phyloP scores from a whole-genome alignment of 2,888 invertebrate species.

The Malthinus seriepunctatus region DNA sequence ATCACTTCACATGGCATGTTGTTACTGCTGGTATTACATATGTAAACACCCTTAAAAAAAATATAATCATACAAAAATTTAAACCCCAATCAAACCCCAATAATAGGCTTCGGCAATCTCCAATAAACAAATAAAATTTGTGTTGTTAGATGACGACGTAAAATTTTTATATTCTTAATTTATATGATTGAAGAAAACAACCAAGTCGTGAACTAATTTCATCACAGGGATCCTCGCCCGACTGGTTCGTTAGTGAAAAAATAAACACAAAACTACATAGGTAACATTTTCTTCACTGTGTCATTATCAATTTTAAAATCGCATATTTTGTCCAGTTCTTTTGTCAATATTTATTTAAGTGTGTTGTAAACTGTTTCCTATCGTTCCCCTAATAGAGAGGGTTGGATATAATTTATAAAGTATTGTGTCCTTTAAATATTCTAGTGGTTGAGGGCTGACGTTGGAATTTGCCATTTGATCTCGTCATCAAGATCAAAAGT shows the following conservation, averaged over 20 bases:
- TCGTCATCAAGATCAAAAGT: slow-evolving; percentile 8
- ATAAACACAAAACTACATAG: slow-evolving; percentile 18
- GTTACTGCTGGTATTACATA: slow-evolving; percentile 24
- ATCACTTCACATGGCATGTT: slow-evolving; percentile 25
- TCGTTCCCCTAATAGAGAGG: slow-evolving; percentile 33
- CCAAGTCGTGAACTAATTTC: slow-evolving; percentile 18
- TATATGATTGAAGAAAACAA: slow-evolving; percentile 27
- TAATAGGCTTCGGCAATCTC: slow-evolving; percentile 2
- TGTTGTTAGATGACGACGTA: slow-evolving; percentile 19
- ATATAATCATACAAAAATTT: background rate
- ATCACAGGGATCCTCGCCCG: slow-evolving; percentile 13
- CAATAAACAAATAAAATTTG: slow-evolving; percentile 17
- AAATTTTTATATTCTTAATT: slow-evolving; percentile 18
- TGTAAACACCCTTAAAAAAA: slow-evolving; percentile 16
- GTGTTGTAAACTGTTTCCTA: slow-evolving; percentile 34
- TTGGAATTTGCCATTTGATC: slow-evolving; percentile 30
- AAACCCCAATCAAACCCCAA: background rate
- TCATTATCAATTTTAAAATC: slow-evolving; percentile 30
- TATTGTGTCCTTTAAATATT: slow-evolving; percentile 21
- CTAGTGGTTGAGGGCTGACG: slow-evolving; percentile 21
- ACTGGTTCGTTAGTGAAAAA: slow-evolving; percentile 24
- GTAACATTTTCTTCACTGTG: slow-evolving; percentile 24
- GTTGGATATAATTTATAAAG: slow-evolving; percentile 33
- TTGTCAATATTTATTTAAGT: slow-evolving; percentile 38
- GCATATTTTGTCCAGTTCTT: slow-evolving; percentile 29